Percentiles rank a stretch among this genome's conserved stretches.
phyloP scores from a whole-genome alignment of 2,888 invertebrate species.

The Yponomeuta malinellus region DNA sequence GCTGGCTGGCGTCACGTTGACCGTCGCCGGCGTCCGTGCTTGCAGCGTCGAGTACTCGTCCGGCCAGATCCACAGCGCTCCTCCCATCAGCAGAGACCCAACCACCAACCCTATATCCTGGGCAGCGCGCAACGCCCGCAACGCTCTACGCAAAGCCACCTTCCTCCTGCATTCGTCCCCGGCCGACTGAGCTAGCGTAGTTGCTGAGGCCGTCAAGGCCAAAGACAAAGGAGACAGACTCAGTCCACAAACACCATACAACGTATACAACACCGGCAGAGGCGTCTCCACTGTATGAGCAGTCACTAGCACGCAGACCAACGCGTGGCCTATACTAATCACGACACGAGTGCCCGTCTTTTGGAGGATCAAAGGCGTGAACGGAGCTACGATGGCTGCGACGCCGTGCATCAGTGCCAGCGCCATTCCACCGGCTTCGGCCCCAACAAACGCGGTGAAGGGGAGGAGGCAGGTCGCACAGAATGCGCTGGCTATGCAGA shows the following conservation, averaged over 20 bases:
- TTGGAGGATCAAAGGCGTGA: slow-evolving; percentile 61
- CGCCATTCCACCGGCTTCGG: slow-evolving; percentile 77
- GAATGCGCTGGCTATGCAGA: slow-evolving; percentile 77
- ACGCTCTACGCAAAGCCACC: slow-evolving; percentile 53
- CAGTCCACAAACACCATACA: slow-evolving; percentile 71
- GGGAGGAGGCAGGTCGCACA: slow-evolving; percentile 80
- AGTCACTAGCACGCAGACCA: slow-evolving; percentile 76
- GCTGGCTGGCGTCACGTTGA: slow-evolving; percentile 51
- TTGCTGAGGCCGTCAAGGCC: slow-evolving; percentile 74
- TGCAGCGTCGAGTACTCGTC: slow-evolving; percentile 57
- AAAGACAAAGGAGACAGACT: slow-evolving; percentile 75
- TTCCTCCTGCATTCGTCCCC: slow-evolving; percentile 60
- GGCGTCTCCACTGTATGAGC: slow-evolving; percentile 71
- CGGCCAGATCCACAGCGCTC: slow-evolving; percentile 68
- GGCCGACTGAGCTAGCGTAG: slow-evolving; percentile 73
- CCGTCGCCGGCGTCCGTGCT: slow-evolving; percentile 53
- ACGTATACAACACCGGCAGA: slow-evolving; percentile 46
- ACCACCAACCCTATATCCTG: slow-evolving; percentile 63
- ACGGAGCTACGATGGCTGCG: slow-evolving; percentile 75
- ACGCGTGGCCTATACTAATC: slow-evolving; percentile 66
- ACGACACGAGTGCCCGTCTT: slow-evolving; percentile 56
- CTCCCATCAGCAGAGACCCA: slow-evolving; percentile 58
- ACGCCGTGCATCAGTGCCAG: slow-evolving; percentile 77
- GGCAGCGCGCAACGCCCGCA: slow-evolving; percentile 60
- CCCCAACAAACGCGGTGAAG: slow-evolving; percentile 66